These are phyloP conservation scores for Catocala fraxini DNA, from an alignment of 2,888 invertebrate species.

Conservation along the genomic window DNA sequence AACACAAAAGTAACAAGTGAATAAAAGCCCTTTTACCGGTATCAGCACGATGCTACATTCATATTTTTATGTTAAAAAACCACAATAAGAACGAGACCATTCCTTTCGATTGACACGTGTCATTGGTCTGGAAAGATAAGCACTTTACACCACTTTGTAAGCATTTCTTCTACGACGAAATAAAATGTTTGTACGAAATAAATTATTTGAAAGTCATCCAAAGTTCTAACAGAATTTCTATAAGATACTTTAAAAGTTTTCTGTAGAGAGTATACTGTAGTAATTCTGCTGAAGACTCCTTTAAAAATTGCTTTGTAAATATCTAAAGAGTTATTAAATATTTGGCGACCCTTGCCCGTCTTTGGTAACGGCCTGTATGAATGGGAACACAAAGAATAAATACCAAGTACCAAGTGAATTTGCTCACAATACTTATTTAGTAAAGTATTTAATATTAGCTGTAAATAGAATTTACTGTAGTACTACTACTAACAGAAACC, in stretches of 20 bases:
- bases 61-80: constrained; percentile 5
- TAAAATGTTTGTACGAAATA: too few species aligned
- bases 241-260: constrained; percentile 4
- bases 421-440: too few species aligned
- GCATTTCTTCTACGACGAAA: constrained; percentile 11
- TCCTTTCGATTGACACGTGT: constrained; percentile 37
- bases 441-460: too few species aligned
- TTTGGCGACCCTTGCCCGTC: too few species aligned
- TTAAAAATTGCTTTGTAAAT: background rate
- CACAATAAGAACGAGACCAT: constrained; percentile 32
- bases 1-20: too few species aligned
- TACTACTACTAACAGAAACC: too few species aligned
- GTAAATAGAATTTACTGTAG: too few species aligned
- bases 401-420: too few species aligned
- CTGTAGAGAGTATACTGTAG: background rate
- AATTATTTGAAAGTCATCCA: constrained; percentile 12
- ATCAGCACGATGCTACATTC: background rate
- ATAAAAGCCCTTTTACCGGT: too few species aligned
- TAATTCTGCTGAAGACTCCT: background rate
- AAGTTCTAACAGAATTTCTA: constrained; percentile 8
- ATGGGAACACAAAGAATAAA: too few species aligned
- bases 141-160: constrained; percentile 35
- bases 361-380: too few species aligned
- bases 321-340: background rate
- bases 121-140: constrained; percentile 51